phyloP scores from a whole-genome alignment of 2,797 vertebrate genomes.

The Gymnoscopelus braueri region DNA sequence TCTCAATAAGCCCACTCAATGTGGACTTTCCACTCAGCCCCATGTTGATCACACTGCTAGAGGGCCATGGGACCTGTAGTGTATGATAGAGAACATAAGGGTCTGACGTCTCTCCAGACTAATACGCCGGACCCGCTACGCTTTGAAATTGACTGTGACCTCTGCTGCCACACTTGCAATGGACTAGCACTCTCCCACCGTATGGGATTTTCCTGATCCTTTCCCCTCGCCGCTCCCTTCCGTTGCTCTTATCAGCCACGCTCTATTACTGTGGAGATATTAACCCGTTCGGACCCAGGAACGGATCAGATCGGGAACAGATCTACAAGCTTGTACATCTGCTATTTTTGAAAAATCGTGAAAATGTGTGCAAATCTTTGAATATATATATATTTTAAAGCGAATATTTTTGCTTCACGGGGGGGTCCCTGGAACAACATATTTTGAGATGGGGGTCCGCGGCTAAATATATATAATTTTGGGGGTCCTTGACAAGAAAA shows the following conservation, averaged over 20 bases:
- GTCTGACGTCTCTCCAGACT: constrained; percentile 76
- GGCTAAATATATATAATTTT: no score
- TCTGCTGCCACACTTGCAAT: constrained; percentile 80
- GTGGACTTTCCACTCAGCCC: constrained; percentile 73
- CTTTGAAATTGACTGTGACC: constrained; percentile 86
- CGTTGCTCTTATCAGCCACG: constrained; percentile 71
- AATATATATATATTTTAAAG: no score
- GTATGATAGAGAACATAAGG: constrained; percentile 70
- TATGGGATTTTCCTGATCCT: constrained; percentile 79
- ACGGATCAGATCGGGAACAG: no score
- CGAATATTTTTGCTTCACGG: no score
- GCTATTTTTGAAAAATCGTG: no score
- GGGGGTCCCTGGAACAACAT: no score
- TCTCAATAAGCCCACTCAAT: constrained; percentile 65
- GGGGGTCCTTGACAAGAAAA: no score
- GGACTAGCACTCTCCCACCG: constrained; percentile 76
- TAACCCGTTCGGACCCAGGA: neutral
- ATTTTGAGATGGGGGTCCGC: no score
- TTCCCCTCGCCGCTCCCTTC: constrained; percentile 45
- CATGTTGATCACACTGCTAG: constrained; percentile 79
- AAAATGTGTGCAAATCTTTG: no score
- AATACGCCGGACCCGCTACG: constrained; percentile 81
- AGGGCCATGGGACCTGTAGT: constrained; percentile 47
- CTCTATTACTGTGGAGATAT: constrained; percentile 69
- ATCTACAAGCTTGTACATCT: no score